Conservation (phyloP, 2,888 invertebrate genomes). For the Steinernema hermaphroditum region DNA sequence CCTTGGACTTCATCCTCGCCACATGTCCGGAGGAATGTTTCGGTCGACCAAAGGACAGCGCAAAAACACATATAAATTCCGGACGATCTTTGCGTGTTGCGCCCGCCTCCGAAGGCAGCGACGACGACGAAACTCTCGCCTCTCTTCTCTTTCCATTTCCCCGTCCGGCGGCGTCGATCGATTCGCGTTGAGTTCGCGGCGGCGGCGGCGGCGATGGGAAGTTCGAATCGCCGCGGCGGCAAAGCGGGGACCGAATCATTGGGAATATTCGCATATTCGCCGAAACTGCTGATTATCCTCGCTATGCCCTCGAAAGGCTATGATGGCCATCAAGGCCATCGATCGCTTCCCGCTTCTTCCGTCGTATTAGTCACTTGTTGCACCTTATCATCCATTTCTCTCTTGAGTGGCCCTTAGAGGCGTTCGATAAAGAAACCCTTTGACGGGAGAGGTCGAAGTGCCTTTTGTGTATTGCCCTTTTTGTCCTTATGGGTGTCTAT, state of each 20-base stretch:
- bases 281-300: not conserved
- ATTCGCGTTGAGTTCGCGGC: not conserved
- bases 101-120: slow-evolving; percentile 21
- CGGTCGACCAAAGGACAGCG: not conserved
- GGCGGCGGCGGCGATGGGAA: not conserved
- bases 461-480: no score
- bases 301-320: not conserved
- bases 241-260: not conserved
- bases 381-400: slow-evolving; percentile 11
- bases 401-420: not conserved
- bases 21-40: not conserved
- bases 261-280: slow-evolving; percentile 7
- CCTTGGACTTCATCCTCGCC: not conserved
- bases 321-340: not conserved
- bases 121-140: slow-evolving; percentile 6
- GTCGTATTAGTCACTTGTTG: not conserved
- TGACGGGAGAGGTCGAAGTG: no score
- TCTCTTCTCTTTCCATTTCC: slow-evolving; percentile 12
- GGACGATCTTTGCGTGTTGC: slow-evolving; percentile 28
- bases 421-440: not conserved
- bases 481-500: not conserved
- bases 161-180: slow-evolving; percentile 21
- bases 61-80: slow-evolving; percentile 12
- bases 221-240: not conserved
- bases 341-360: not conserved